Base-by-base conservation (phyloP, 2,888 invertebrate genomes). In the Lamellibrachia columna region DNA sequence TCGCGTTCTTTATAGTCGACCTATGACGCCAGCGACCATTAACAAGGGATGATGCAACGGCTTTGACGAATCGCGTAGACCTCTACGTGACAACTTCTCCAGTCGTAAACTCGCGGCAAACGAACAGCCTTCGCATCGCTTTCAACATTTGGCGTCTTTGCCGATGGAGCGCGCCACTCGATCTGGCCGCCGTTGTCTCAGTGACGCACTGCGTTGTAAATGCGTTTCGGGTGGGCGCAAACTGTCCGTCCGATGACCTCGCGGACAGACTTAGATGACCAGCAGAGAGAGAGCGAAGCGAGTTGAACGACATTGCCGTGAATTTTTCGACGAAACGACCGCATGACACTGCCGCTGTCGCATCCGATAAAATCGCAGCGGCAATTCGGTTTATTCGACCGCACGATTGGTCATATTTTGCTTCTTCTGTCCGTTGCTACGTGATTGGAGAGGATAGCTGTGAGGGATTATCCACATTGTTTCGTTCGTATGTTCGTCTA, bases 1-100 rank as follows among this genome's bases (percentile, higher is more conserved):
- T 75, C 75, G 75, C 75, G 15, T 75, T 75, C 75, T 75, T 75
- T 75, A 75, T 75, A 75, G 75, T 22, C 75, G 75, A 75, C 75
- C 75, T 15, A 22, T 75, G 75, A 75, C 75, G 75, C 2, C 75
- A n/a, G 22, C 15, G 75, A 11, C 75, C 11, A 4, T 75, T 75
- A 11, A 22, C 75, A 11, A 11, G 75, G 75, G n/a, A 15, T 75
- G 75, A 75, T 75, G 75, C 75, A 75, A 75, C 75, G 75, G 8
- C 55, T 6, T n/a, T n/a, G 75, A 75, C 75, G 15, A 75, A 40
- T 40, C 40, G 40, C 40, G 22, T 15, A 22, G 75, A 75, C 75
- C 6, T 6, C 15, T 6, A n/a, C 75, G 75, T 22, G 75, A 75
- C 22, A 75, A 75, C 75, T 75, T 75, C 75, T n/a, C 6, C 75